Conservation (phyloP, 2,888 invertebrate species). For the Agriopis aurantiaria region DNA sequence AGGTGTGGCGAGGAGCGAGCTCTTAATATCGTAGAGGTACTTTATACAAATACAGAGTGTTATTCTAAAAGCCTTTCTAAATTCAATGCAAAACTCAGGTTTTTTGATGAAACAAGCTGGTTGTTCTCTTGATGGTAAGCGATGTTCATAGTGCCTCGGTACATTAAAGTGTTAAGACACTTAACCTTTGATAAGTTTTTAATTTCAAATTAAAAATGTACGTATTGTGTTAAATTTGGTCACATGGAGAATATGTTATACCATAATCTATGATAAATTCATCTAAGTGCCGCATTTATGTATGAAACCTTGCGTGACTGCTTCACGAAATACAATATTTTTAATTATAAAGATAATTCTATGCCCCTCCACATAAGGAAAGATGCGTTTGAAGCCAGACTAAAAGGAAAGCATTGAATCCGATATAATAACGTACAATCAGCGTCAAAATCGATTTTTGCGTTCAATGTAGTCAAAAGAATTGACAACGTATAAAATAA, state of each 20-base stretch:
- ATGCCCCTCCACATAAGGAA: background rate
- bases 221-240: constrained; percentile 68
- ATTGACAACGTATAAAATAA: no score
- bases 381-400: background rate
- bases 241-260: constrained; percentile 71
- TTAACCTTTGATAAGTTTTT: background rate
- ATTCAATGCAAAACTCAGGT: background rate
- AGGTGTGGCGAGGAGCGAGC: no score
- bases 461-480: no score
- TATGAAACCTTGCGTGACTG: constrained; percentile 29
- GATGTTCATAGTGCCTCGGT: background rate
- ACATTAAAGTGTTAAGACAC: background rate
- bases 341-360: constrained; percentile 49
- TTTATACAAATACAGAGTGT: background rate
- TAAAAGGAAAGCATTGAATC: background rate
- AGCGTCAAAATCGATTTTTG: no score
- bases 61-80: background rate
- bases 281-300: constrained; percentile 40
- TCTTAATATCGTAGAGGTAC: background rate
- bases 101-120: background rate
- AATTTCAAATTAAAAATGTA: background rate
- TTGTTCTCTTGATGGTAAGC: background rate
- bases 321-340: constrained; percentile 16
- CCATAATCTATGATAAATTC: constrained; percentile 49
- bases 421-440: no score